Conservation (phyloP, 2,113 vertebrate species). For the Puntigrus tetrazona region DNA sequence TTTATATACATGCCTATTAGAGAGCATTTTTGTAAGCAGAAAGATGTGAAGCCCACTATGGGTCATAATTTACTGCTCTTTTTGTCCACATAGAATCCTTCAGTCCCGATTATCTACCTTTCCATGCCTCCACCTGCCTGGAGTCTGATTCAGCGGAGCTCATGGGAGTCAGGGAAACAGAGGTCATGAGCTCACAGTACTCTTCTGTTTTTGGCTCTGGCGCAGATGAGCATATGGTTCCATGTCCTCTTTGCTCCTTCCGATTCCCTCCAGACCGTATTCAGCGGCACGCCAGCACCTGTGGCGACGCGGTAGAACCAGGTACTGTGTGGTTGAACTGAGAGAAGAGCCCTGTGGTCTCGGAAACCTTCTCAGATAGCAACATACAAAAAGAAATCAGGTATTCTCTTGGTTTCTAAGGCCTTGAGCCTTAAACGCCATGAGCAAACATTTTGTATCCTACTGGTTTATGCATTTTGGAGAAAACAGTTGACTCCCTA, state of each 20-base stretch:
- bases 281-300: slow-evolving; percentile 73
- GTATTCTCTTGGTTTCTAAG: neutral
- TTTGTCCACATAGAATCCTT: slow-evolving; percentile 65
- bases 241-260: slow-evolving; percentile 72
- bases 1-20: slow-evolving; percentile 7
- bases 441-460: neutral
- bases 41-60: neutral
- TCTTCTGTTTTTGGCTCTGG: slow-evolving; percentile 45
- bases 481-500: neutral
- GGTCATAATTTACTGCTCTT: neutral
- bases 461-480: neutral
- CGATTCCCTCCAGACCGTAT: slow-evolving; percentile 61
- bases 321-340: slow-evolving; percentile 53
- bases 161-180: neutral
- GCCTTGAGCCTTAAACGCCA: neutral
- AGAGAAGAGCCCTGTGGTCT: neutral
- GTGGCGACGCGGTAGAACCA: slow-evolving; percentile 62
- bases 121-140: slow-evolving; percentile 67
- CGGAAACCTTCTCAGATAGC: neutral
- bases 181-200: slow-evolving; percentile 41
- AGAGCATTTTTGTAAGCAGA: neutral
- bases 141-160: slow-evolving; percentile 57
- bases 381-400: neutral
- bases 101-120: slow-evolving; percentile 64
- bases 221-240: slow-evolving; percentile 49